phyloP scores from a whole-genome alignment of 92 coral and sea anemone genomes.

The Zoanthus gigantus region DNA sequence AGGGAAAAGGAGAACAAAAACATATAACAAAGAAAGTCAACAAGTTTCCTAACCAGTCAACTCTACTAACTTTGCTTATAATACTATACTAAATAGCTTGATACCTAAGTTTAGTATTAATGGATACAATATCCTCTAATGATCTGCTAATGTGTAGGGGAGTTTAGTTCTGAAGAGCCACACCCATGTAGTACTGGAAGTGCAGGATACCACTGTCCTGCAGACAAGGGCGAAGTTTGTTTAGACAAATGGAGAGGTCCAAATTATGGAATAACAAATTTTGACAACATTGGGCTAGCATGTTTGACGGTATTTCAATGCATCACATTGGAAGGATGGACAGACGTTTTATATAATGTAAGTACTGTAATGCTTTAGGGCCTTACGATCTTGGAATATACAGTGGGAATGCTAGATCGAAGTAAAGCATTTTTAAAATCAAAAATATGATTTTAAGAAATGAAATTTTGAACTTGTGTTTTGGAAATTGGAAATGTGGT shows the following conservation, averaged over 20 bases:
- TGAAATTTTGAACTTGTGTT: no score
- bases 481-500: no score
- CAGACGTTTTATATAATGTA: slow-evolving; percentile 97
- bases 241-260: slow-evolving; percentile 95
- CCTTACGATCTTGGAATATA: not conserved
- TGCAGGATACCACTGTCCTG: slow-evolving; percentile 84
- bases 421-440: no score
- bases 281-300: slow-evolving; percentile 96
- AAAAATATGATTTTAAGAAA: no score
- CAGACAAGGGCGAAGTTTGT: slow-evolving; percentile 80
- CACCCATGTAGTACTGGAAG: slow-evolving; percentile 90
- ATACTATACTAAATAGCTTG: no score
- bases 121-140: no score
- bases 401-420: not conserved
- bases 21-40: no score
- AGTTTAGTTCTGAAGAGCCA: slow-evolving; percentile 76
- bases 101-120: no score
- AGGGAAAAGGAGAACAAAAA: no score
- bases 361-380: slow-evolving; percentile 49
- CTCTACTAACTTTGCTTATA: no score
- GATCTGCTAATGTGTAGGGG: slow-evolving; percentile 37
- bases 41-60: no score
- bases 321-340: slow-evolving; percentile 98
- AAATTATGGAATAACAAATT: slow-evolving; percentile 94
- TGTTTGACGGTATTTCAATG: slow-evolving; percentile 98